Evolutionary conservation across 1,140 invertebrate genomes (phyloP), one percentile per base, ranked within the genome.

Genomic region (Trachymyrmex septentrionalis): DNA sequence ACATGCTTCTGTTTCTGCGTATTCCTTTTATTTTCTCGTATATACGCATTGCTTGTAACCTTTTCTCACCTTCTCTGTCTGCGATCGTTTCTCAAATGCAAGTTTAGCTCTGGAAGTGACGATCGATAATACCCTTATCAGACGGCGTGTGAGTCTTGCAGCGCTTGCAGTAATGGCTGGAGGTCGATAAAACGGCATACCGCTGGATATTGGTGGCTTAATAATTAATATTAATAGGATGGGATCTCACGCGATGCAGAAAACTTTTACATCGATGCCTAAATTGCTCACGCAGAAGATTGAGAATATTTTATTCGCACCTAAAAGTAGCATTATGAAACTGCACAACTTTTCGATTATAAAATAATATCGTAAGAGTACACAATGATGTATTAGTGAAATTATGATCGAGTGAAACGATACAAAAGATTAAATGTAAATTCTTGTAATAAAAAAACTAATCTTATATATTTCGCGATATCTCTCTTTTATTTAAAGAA

Each of bases 91-190:
- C 71, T 84, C 53, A 66, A 14, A 19, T 27, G 14, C 48, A 6
- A 24, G 38, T 27, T 63, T 50, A 24, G 19, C 53, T 38, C 48
- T 64, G 14, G 6, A 38, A 24, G 53, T 38, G 19, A 61, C 69
- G 55, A 84, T 84, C 80, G 55, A 84, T 75, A 75, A 50, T 75
- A 57, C 66, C 7, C 82, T 71, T 85, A 64, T 78, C 72, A 55
- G 61, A 38, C 61, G 30, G 38, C 38, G 30, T 44, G 57, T 50
- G 72, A 85, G 72, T 55, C 73, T 78, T 78, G 81, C 76, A 64
- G 55, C 72, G 38, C 24, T 53, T 27, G 72, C 57, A 48, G 27
- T 77, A 77, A 77, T 85, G 81, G 71, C 71, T 24, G 44, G 72
- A 24, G 71, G 48, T 85, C 81, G 73, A 85, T 85, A 85, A 77